Evolutionary conservation across 1,140 invertebrate species (phyloP).

Genomic region (Bombus haemorrhoidalis): DNA sequence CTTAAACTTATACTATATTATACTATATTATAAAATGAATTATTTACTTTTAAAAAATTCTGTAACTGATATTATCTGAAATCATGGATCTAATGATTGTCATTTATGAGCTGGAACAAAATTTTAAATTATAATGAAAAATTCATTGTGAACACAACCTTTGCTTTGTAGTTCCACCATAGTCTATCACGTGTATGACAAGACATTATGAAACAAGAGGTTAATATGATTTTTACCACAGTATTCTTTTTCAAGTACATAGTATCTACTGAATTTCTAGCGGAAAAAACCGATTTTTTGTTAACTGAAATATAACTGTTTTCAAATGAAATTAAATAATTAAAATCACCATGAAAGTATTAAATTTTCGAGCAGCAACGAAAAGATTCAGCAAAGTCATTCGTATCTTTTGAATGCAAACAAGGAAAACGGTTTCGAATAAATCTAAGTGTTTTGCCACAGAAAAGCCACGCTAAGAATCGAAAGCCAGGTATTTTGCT

Average conservation of each 20-base stretch:
- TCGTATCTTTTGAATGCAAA: no score
- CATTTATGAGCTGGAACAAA: background rate
- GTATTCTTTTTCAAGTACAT: no score
- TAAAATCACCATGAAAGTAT: background rate
- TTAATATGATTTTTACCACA: no score
- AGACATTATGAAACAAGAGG: no score
- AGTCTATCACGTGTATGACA: no score
- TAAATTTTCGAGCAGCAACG: background rate
- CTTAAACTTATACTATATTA: no score
- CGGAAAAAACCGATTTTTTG: background rate
- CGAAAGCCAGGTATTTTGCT: conserved; percentile 38
- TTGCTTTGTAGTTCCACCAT: background rate
- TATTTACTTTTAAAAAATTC: no score
- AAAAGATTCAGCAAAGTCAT: background rate
- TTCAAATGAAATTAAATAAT: background rate
- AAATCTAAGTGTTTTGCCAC: conserved; percentile 20
- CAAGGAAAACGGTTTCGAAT: background rate
- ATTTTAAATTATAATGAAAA: background rate
- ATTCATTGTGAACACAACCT: background rate
- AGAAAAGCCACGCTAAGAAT: conserved; percentile 35
- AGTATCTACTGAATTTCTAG: background rate
- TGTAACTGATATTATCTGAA: no score
- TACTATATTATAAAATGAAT: no score
- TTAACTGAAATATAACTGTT: background rate
- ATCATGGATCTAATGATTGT: background rate